These are phyloP conservation scores for Bubo scandiacus DNA, from an alignment of 2,113 vertebrate genomes.

Conservation along the genomic window DNA sequence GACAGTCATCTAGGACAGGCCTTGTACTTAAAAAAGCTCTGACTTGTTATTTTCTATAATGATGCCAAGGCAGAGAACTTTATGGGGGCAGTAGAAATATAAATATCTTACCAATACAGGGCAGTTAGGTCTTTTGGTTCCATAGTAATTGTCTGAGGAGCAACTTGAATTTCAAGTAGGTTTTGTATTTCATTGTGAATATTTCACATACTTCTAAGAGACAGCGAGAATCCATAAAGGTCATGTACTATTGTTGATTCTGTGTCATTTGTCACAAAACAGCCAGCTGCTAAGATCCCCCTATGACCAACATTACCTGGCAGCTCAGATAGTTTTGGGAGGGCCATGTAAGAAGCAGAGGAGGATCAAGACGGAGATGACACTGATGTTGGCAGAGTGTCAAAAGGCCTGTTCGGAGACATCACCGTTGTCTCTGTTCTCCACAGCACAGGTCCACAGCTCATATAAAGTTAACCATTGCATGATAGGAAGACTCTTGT, in stretches of 20 bases:
- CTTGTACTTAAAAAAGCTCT: slow-evolving; percentile 33
- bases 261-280: slow-evolving; percentile 67
- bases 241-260: slow-evolving; percentile 62
- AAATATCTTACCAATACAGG: slow-evolving; percentile 57
- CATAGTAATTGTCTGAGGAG: slow-evolving; percentile 66
- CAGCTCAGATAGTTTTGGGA: slow-evolving; percentile 46
- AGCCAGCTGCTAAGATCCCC: slow-evolving; percentile 60
- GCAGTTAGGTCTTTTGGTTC: slow-evolving; percentile 48
- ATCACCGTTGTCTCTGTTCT: not conserved
- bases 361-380: slow-evolving; percentile 33
- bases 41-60: slow-evolving; percentile 55
- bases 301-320: slow-evolving; percentile 59
- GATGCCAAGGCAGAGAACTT: slow-evolving; percentile 57
- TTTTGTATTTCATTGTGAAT: slow-evolving; percentile 64
- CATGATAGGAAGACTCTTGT: not conserved
- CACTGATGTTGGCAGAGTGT: not conserved
- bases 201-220: slow-evolving; percentile 57
- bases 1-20: not conserved
- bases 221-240: slow-evolving; percentile 69
- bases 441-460: not conserved
- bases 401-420: not conserved
- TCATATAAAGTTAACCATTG: not conserved
- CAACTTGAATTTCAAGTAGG: slow-evolving; percentile 67
- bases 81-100: slow-evolving; percentile 52
- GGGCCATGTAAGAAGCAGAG: slow-evolving; percentile 14